Conservation (phyloP, 2,797 vertebrate genomes). For the Eurystomus glaucurus region DNA sequence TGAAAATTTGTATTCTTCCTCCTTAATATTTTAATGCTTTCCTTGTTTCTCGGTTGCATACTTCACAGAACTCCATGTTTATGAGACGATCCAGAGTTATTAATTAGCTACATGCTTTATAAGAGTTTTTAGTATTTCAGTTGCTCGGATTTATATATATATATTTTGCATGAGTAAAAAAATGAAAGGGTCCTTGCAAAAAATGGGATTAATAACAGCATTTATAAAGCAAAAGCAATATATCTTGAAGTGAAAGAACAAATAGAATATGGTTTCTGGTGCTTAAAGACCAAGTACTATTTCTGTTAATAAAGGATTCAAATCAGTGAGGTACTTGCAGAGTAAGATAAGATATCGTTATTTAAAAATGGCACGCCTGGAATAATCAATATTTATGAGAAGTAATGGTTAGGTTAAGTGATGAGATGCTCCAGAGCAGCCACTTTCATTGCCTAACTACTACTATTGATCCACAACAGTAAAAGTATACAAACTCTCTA, state of each 20-base stretch:
- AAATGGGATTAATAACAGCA: not conserved
- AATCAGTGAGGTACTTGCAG: not conserved
- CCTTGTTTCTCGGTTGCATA: not conserved
- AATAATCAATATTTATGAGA: not conserved
- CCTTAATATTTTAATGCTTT: not conserved
- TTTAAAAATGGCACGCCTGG: not conserved
- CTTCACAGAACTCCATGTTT: not conserved
- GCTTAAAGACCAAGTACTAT: not conserved
- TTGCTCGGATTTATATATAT: not conserved
- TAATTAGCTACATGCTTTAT: not conserved
- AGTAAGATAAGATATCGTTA: not conserved
- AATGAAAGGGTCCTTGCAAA: not conserved
- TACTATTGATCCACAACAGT: not conserved
- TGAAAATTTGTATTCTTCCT: not conserved
- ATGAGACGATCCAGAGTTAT: not conserved
- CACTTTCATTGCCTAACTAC: not conserved
- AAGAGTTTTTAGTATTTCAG: not conserved
- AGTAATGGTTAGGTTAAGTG: not conserved
- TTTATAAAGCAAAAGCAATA: not conserved
- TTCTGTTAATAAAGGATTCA: not conserved
- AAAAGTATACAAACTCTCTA: not conserved
- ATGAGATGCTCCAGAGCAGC: not conserved
- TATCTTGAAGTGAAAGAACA: not conserved
- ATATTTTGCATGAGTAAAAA: not conserved
- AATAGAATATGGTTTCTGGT: not conserved